A percentile compares a stretch with the other conserved stretches of the same genome.
phyloP scores from a whole-genome alignment of 53 echinoderm and acorn worm genomes.

The Holothuria leucospilota region DNA sequence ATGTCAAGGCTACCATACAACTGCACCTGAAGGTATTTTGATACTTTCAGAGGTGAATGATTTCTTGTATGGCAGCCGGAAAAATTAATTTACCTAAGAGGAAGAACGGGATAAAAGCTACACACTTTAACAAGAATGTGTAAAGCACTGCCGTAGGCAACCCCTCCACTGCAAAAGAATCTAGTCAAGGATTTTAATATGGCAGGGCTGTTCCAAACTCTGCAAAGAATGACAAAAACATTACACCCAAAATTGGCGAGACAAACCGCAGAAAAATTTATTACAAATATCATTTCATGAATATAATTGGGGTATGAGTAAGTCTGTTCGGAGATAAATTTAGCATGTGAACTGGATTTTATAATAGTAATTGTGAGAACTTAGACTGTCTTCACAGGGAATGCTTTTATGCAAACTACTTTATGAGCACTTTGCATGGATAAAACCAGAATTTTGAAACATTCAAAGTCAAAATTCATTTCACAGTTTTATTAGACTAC shows the following conservation, averaged over 20 bases:
- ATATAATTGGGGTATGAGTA: no score
- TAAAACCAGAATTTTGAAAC: no score
- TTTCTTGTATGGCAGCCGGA: conserved; percentile 10
- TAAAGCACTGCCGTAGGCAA: conserved; percentile 8
- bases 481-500: no score
- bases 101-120: background rate
- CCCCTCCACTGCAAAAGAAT: conserved; percentile 12
- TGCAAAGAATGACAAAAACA: background rate
- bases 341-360: no score
- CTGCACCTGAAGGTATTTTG: background rate
- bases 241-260: background rate
- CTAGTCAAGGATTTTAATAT: background rate
- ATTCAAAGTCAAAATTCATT: no score
- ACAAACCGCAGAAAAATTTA: conserved; percentile 15
- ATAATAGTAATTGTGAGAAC: no score
- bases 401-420: no score
- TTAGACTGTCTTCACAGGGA: no score
- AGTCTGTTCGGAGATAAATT: no score
- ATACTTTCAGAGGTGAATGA: conserved; percentile 40
- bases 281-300: no score
- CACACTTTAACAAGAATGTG: conserved; percentile 32
- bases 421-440: no score
- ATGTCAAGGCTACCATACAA: conserved; percentile 23
- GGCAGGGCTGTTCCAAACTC: background rate
- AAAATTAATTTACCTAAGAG: conserved; percentile 39